phyloP scores from a whole-genome alignment of 2,113 vertebrate genomes.

The Oryzias javanicus region DNA sequence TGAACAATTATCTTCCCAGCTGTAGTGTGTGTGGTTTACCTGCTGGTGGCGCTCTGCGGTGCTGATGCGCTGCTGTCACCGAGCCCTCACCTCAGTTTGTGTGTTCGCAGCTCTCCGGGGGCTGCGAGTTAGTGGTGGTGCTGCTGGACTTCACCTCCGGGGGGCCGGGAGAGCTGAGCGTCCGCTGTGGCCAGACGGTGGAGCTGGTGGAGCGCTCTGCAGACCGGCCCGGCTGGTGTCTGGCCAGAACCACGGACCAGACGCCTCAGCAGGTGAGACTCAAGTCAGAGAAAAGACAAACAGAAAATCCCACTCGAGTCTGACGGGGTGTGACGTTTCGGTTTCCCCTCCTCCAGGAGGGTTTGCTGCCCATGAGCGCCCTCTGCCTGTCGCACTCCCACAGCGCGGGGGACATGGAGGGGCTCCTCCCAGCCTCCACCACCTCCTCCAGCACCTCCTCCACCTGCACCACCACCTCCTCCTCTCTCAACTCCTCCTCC shows the following conservation, averaged over 20 bases:
- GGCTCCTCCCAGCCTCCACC: conserved; percentile 79
- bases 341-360: conserved; percentile 76
- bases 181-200: conserved; percentile 95
- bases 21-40: no score
- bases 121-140: conserved; percentile 94
- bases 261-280: conserved; percentile 74
- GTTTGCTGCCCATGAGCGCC: conserved; percentile 89
- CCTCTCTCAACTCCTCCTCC: conserved; percentile 67
- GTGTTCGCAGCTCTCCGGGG: conserved; percentile 86
- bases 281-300: no score
- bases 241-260: conserved; percentile 88
- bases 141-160: conserved; percentile 87
- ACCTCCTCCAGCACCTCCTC: conserved; percentile 45
- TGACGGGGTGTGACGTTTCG: no score
- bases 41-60: no score
- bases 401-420: conserved; percentile 97
- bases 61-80: no score
- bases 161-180: conserved; percentile 85
- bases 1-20: no score
- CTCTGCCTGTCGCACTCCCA: conserved; percentile 94
- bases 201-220: conserved; percentile 91
- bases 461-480: conserved; percentile 38
- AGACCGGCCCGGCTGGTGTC: conserved; percentile 90
- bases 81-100: no score
- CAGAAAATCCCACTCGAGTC: no score